Evolutionary conservation across 2,113 vertebrate species (phyloP).

Genomic region (mouse (Mus musculus)): GRCm39 chr16:68665501-68666000

Average conservation of each 20-base stretch:
- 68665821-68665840: not conserved
- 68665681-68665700: not conserved
- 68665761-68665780: not conserved
- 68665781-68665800: not conserved
- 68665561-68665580: not conserved
- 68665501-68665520: no score
- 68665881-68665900: not conserved
- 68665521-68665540: no score
- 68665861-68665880: no score
- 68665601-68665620: not conserved
- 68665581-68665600: not conserved
- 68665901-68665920: not conserved
- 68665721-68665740: not conserved
- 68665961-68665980: not conserved
- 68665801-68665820: no score
- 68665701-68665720: not conserved
- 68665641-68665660: not conserved
- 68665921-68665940: not conserved
- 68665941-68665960: not conserved
- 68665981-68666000: slow-evolving; percentile 51
- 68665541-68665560: no score
- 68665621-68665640: not conserved
- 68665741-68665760: not conserved
- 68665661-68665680: not conserved
- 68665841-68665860: not conserved